phyloP scores from a whole-genome alignment of 2,888 invertebrate genomes.

The Muschampia plurimacula region DNA sequence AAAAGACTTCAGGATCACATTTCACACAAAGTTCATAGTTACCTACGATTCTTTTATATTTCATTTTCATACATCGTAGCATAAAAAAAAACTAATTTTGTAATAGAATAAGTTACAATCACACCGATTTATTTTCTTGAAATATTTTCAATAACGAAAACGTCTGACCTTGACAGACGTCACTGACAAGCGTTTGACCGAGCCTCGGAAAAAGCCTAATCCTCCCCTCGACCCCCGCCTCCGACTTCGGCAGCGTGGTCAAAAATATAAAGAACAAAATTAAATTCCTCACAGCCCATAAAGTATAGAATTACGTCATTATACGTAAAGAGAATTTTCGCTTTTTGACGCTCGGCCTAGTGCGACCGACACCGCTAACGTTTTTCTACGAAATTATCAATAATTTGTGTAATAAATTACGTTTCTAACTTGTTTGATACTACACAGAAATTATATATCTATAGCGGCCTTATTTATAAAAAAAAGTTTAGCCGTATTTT shows the following conservation, averaged over 20 bases:
- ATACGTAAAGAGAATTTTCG: slow-evolving; percentile 59
- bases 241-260: slow-evolving; percentile 58
- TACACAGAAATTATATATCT: not conserved
- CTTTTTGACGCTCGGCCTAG: slow-evolving; percentile 45
- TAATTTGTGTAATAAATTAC: slow-evolving; percentile 42
- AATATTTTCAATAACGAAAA: not conserved
- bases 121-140: no score
- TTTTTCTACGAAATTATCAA: slow-evolving; percentile 33
- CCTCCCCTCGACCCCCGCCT: not conserved
- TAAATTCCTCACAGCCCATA: slow-evolving; percentile 77
- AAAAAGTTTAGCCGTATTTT: no score
- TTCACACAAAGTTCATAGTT: no score
- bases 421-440: slow-evolving; percentile 10
- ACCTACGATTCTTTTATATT: no score
- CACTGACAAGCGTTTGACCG: not conserved
- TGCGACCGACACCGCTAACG: slow-evolving; percentile 18
- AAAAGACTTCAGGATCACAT: no score
- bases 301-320: slow-evolving; percentile 83
- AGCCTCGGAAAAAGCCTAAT: slow-evolving; percentile 15
- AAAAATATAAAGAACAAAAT: slow-evolving; percentile 80
- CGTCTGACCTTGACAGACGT: slow-evolving; percentile 11
- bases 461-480: no score
- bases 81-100: no score
- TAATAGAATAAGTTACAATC: no score
- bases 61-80: no score